Evolutionary conservation across 2,797 vertebrate species (phyloP), one percentile per base, ranked within the genome.

Genomic region (Sebastiscus albofasciatus): DNA sequence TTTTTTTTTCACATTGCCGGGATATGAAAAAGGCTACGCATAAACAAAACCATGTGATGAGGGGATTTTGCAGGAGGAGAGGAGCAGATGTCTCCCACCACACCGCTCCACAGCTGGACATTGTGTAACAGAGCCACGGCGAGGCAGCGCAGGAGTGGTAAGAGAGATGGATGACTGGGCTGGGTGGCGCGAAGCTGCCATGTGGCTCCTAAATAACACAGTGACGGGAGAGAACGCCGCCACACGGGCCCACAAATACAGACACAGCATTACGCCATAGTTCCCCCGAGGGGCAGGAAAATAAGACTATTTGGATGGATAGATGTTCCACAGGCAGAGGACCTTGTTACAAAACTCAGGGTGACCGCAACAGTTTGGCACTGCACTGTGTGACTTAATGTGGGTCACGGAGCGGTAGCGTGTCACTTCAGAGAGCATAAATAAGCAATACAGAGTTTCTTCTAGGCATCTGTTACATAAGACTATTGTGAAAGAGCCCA

Each of bases 41-140:
- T 95, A 96, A 96, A 95, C 92, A 95, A 93, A 96, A 95, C 92
- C 95, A 96, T 95, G 92, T 95, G 93, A 95, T 87, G 91, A 91
- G 92, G 82, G 93, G 89, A 92, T 94, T 92, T 93, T 93, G 87
- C 87, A 89, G 89, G 82, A 90, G 90, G 85, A 90, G 87, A 88
- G 86, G 91, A 91, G 87, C 93, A 94, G 93, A 94, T 94, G 92
- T 91, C 89, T 94, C 88, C 84, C 82, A 86, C 86, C 87, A 80
- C 82, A 85, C 87, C 80, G 22, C 79, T 89, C 86, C 85, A 84
- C 94, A 94, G 93, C 94, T 92, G 91, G 90, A 86, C 87, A 82
- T 94, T 95, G 92, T 92, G 88, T 93, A 95, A 95, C 83, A 67
- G 69, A 88, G 86, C 71, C 73, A 65, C 29, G 52, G 86, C 64